Percentiles rank a stretch among this genome's conserved stretches.
Conservation (phyloP, 64 coral and sea anemone genomes). For the Stichodactyla helianthus region DNA sequence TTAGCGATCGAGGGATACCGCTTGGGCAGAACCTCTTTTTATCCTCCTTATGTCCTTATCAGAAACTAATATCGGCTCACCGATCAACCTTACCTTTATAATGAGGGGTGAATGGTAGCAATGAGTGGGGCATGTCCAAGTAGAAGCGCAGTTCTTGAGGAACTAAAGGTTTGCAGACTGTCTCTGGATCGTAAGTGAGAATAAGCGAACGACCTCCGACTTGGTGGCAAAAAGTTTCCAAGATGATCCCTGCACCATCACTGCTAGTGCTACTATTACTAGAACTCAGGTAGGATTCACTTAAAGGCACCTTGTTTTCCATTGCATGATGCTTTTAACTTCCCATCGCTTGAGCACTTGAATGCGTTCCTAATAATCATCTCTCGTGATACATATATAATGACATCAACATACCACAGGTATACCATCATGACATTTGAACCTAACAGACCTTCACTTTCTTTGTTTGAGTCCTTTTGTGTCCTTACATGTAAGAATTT, state of each 20-base stretch:
- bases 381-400: background rate
- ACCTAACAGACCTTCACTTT: too few relatives aligned
- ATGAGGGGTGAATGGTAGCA: slow-evolving; percentile 14
- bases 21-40: background rate
- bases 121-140: background rate
- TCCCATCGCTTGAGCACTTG: slow-evolving; percentile 10
- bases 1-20: background rate
- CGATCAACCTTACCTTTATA: slow-evolving; percentile 18
- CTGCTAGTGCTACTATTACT: background rate
- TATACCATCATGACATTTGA: background rate
- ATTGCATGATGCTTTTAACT: background rate
- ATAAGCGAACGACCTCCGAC: slow-evolving; percentile 25
- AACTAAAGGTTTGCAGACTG: slow-evolving; percentile 25
- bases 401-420: slow-evolving; percentile 3
- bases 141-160: slow-evolving; percentile 25
- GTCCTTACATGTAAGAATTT: too few relatives aligned
- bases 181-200: slow-evolving; percentile 7
- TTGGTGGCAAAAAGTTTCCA: slow-evolving; percentile 11
- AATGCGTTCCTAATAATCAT: background rate
- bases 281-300: background rate
- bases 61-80: background rate
- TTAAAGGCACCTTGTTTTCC: background rate
- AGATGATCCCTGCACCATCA: background rate
- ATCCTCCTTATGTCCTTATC: background rate
- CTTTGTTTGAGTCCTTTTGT: too few relatives aligned